These are phyloP conservation scores for Augiades crinisus DNA, from an alignment of 2,888 invertebrate species.

Conservation along the genomic window DNA sequence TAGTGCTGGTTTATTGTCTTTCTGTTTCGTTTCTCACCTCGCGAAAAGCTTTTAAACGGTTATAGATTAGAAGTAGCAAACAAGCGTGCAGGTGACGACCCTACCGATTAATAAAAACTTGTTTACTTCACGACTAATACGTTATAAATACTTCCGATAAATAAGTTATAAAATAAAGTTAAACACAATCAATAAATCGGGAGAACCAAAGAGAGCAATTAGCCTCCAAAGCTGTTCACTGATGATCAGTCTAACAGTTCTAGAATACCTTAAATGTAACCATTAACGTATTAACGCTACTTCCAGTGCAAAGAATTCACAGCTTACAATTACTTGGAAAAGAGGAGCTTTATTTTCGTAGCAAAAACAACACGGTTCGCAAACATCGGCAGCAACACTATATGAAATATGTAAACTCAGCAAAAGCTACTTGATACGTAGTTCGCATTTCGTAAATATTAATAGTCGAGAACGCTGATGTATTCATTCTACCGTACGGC, in stretches of 20 bases:
- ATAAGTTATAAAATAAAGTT: too few species aligned
- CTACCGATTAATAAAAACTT: too few species aligned
- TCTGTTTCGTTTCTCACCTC: conserved; percentile 8
- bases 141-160: too few species aligned
- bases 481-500: neutral
- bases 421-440: neutral
- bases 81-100: too few species aligned
- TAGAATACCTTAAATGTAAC: too few species aligned
- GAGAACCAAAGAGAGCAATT: too few species aligned
- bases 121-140: too few species aligned
- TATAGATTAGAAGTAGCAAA: too few species aligned
- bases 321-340: neutral
- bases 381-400: neutral
- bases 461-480: neutral
- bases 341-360: conserved; percentile 1
- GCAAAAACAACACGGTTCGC: neutral
- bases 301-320: neutral
- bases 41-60: neutral
- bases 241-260: too few species aligned
- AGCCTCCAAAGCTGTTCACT: too few species aligned
- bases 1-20: conserved; percentile 7
- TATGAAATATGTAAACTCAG: conserved; percentile 3
- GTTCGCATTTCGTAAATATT: conserved; percentile 4
- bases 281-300: too few species aligned
- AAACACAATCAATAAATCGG: too few species aligned